Evolutionary conservation across 2,888 invertebrate genomes (phyloP).

Genomic region (Drosophila kanekoi): DNA sequence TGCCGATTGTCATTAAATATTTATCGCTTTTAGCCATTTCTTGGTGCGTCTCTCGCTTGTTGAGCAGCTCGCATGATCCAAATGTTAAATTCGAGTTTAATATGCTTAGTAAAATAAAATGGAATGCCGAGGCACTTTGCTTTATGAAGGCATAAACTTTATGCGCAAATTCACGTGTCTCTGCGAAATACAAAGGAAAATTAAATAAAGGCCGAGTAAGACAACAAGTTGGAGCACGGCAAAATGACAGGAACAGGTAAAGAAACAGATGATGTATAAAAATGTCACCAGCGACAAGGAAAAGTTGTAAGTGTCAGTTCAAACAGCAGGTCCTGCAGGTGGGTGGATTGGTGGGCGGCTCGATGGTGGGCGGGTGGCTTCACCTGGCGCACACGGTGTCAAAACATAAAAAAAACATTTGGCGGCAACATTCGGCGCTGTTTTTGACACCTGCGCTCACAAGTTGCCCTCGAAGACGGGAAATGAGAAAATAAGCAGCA

Average conservation of each 20-base stretch:
- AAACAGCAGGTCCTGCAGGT: conserved; percentile 37
- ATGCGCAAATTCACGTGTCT: conserved; percentile 39
- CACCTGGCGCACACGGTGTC: conserved; percentile 51
- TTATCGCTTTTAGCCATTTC: conserved; percentile 21
- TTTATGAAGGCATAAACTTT: conserved; percentile 55
- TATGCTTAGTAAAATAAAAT: conserved; percentile 56
- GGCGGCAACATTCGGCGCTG: conserved; percentile 68
- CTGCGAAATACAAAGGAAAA: conserved; percentile 42
- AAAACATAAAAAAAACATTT: conserved; percentile 67
- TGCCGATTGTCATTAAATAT: conserved; percentile 37
- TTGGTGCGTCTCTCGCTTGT: neutral
- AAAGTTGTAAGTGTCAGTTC: conserved; percentile 75
- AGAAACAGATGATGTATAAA: conserved; percentile 73
- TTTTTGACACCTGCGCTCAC: conserved; percentile 74
- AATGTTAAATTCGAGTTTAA: conserved; percentile 41
- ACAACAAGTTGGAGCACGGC: conserved; percentile 18
- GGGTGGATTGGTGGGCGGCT: neutral
- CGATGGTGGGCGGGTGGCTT: neutral
- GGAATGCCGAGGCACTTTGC: conserved; percentile 47
- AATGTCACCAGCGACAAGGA: conserved; percentile 68
- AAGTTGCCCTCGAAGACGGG: conserved; percentile 57
- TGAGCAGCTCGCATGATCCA: conserved; percentile 16
- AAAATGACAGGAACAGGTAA: conserved; percentile 37
- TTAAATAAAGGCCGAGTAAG: conserved; percentile 52
- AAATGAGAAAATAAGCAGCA: conserved; percentile 77